phyloP scores from a whole-genome alignment of 2,888 invertebrate species.

The Bimastos eiseni region DNA sequence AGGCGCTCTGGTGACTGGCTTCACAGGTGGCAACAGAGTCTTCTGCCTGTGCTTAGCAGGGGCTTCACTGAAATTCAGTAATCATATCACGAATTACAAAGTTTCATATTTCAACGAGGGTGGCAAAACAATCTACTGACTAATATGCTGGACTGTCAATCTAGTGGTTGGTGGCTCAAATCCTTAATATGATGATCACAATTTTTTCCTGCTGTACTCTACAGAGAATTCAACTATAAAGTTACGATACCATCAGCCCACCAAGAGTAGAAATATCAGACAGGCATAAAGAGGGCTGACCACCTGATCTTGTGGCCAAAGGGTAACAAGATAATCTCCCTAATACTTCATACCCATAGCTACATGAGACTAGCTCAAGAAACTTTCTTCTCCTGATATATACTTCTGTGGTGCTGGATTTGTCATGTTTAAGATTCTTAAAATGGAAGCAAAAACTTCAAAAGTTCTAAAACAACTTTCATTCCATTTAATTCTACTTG shows the following conservation, averaged over 20 bases:
- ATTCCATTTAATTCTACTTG: background rate
- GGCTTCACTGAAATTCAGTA: conserved; percentile 13
- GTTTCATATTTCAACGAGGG: background rate
- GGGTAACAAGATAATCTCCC: background rate
- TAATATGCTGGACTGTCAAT: background rate
- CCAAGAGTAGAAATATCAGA: background rate
- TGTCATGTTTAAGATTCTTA: background rate
- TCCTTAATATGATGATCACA: background rate
- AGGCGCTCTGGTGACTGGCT: background rate
- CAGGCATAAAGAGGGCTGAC: too few species aligned
- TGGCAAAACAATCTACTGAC: background rate
- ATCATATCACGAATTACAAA: background rate
- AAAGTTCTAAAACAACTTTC: background rate
- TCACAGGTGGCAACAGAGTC: background rate
- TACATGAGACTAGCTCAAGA: too few species aligned
- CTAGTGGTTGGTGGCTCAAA: background rate
- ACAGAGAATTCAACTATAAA: background rate
- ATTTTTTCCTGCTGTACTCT: background rate
- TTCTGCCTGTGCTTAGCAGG: background rate
- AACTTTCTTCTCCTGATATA: too few species aligned
- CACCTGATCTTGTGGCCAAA: background rate
- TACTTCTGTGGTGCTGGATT: background rate
- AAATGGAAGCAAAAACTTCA: too few species aligned
- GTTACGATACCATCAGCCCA: background rate
- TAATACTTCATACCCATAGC: too few species aligned